A percentile compares a stretch with the other conserved stretches of the same genome.
phyloP scores from a whole-genome alignment of 2,113 vertebrate genomes.

The Scomber colias region DNA sequence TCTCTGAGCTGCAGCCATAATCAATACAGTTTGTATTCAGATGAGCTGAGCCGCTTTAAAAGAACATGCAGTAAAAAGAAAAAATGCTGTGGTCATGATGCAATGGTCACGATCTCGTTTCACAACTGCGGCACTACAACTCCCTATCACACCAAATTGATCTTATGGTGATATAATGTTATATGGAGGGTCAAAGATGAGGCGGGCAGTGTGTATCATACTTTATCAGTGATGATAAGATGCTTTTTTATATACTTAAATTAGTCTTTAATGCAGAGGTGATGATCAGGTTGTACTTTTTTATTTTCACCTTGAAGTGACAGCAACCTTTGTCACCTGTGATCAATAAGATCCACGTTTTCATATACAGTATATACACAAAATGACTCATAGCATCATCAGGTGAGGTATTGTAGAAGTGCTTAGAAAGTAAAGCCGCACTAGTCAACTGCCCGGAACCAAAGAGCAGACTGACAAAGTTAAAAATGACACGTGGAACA shows the following conservation, averaged over 20 bases:
- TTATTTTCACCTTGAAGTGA: neutral
- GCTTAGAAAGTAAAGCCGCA: neutral
- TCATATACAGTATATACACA: neutral
- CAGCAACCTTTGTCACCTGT: neutral
- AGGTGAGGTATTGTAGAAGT: neutral
- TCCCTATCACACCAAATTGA: neutral
- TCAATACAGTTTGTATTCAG: slow-evolving; percentile 33
- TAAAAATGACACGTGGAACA: no score
- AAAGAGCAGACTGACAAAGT: no score
- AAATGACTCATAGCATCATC: neutral
- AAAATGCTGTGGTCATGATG: neutral
- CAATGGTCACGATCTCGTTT: neutral
- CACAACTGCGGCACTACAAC: neutral
- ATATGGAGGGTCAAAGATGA: slow-evolving; percentile 68
- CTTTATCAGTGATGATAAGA: slow-evolving; percentile 66
- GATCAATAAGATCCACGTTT: no score
- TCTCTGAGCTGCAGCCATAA: slow-evolving; percentile 1
- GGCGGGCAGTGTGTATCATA: neutral
- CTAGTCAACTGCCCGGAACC: neutral
- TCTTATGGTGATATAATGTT: neutral
- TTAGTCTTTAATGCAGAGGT: slow-evolving; percentile 8
- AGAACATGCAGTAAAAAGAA: neutral
- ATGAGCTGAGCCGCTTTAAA: slow-evolving; percentile 1
- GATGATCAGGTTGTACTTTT: no score
- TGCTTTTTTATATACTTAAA: neutral